Percentiles rank a stretch among this genome's conserved stretches.
These are phyloP conservation scores for Euleptes europaea DNA, from an alignment of 2,113 vertebrate species.

Conservation along the genomic window DNA sequence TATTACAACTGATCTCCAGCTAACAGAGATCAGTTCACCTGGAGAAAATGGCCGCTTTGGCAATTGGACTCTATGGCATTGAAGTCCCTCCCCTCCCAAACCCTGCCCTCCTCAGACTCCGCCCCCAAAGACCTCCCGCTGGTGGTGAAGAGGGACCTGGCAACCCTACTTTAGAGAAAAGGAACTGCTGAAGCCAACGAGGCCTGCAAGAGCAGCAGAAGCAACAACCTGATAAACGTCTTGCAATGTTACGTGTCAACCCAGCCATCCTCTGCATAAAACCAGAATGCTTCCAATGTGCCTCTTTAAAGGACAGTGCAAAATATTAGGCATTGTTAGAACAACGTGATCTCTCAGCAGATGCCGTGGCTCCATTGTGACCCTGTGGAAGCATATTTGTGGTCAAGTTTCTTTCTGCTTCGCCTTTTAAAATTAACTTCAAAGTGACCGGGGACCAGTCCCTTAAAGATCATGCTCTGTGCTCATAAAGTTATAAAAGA, in stretches of 20 bases:
- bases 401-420: constrained; percentile 33
- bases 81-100: too few relatives aligned
- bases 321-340: background rate
- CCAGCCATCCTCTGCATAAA: constrained; percentile 23
- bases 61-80: too few relatives aligned
- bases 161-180: too few relatives aligned
- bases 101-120: too few relatives aligned
- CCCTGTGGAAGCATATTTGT: constrained; percentile 51
- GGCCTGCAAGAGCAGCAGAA: background rate
- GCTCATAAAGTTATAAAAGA: constrained; percentile 37
- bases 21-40: too few relatives aligned
- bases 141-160: too few relatives aligned
- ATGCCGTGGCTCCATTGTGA: background rate
- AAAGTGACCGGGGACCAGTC: constrained; percentile 21
- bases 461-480: constrained; percentile 11
- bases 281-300: background rate
- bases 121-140: too few relatives aligned
- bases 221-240: background rate
- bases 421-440: constrained; percentile 40
- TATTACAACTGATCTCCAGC: too few relatives aligned
- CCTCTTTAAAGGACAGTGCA: background rate
- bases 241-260: background rate
- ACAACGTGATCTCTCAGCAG: constrained; percentile 12
- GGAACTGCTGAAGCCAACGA: background rate
- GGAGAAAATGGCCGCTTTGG: too few relatives aligned